phyloP scores from a whole-genome alignment of 2,797 vertebrate species.

The Tiaroga cobitis region DNA sequence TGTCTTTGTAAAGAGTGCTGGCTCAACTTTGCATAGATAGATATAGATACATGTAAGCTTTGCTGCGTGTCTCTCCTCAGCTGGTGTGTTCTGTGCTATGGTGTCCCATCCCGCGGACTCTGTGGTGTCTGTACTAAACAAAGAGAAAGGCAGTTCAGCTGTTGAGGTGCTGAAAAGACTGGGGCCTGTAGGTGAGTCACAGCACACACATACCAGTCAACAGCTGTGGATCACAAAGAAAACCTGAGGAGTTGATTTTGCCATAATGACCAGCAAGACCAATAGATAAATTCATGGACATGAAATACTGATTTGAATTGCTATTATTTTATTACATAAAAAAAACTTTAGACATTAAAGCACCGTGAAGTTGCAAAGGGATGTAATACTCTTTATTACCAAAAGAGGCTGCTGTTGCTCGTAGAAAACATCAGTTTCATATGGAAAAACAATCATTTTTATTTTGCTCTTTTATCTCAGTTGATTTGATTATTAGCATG shows the following conservation, averaged over 20 bases:
- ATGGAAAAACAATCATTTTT: neutral
- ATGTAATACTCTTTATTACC: slow-evolving; percentile 5
- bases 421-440: neutral
- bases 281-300: neutral
- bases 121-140: slow-evolving; percentile 96
- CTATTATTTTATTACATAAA: neutral
- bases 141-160: slow-evolving; percentile 94
- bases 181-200: slow-evolving; percentile 85
- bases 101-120: slow-evolving; percentile 97
- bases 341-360: neutral
- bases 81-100: slow-evolving; percentile 96
- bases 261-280: neutral
- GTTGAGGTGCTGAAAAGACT: slow-evolving; percentile 86
- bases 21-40: neutral
- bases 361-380: neutral
- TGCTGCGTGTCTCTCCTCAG: slow-evolving; percentile 71
- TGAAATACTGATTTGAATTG: neutral
- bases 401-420: slow-evolving; percentile 17
- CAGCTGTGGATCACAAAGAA: neutral
- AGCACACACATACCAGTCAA: neutral
- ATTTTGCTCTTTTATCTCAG: neutral
- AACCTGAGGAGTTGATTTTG: neutral
- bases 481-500: neutral
- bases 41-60: neutral
- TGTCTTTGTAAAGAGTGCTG: neutral